phyloP scores from a whole-genome alignment of 2,797 vertebrate species.

The Chelidonichthys spinosus region DNA sequence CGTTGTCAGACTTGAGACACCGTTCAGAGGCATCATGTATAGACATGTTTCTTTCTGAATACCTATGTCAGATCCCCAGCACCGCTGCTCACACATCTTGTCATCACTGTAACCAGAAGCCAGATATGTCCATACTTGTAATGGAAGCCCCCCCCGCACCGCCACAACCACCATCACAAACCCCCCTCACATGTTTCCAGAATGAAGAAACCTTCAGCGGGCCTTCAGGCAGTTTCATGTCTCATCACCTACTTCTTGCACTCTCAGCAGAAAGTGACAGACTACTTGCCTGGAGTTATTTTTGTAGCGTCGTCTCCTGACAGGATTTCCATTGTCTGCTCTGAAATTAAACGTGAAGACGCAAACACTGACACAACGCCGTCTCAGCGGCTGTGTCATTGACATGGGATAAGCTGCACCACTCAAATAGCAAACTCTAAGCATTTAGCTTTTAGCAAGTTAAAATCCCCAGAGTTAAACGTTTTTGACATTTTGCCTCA shows the following conservation, averaged over 20 bases:
- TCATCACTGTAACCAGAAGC: slow-evolving; percentile 67
- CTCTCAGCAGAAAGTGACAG: slow-evolving; percentile 68
- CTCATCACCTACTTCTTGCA: slow-evolving; percentile 48
- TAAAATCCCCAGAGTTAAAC: background rate
- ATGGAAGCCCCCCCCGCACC: slow-evolving; percentile 4
- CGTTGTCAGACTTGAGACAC: slow-evolving; percentile 47
- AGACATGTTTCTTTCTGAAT: slow-evolving; percentile 64
- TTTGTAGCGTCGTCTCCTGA: slow-evolving; percentile 38
- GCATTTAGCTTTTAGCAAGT: background rate
- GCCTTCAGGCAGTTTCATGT: slow-evolving; percentile 38
- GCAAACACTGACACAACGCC: slow-evolving; percentile 12
- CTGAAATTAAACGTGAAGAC: slow-evolving; percentile 53
- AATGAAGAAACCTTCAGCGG: slow-evolving; percentile 16
- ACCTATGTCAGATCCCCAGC: slow-evolving; percentile 60
- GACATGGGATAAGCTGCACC: slow-evolving; percentile 9
- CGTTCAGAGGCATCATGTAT: slow-evolving; percentile 42
- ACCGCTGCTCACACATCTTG: slow-evolving; percentile 34
- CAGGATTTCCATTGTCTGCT: slow-evolving; percentile 59
- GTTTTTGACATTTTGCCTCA: no score
- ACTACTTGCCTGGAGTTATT: slow-evolving; percentile 27
- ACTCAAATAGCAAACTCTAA: background rate
- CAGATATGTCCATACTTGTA: slow-evolving; percentile 73
- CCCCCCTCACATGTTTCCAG: slow-evolving; percentile 27
- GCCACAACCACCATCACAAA: background rate
- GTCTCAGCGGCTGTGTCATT: slow-evolving; percentile 32